These are phyloP conservation scores for Octodon degus DNA, from an alignment of 2,113 vertebrate genomes.

Conservation along the genomic window DNA sequence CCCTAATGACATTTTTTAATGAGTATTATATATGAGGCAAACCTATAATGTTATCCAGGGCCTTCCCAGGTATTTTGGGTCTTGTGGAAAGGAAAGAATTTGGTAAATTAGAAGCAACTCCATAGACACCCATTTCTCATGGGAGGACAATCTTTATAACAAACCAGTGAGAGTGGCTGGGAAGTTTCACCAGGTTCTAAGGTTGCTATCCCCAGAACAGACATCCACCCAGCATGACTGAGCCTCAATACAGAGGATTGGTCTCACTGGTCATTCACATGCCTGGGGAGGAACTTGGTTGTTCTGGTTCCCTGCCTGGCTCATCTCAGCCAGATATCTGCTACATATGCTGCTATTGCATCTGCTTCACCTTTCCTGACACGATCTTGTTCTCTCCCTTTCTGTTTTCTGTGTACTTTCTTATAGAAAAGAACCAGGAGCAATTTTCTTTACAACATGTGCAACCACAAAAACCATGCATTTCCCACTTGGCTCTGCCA, in stretches of 20 bases:
- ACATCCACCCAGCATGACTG: not conserved
- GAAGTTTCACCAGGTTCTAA: conserved; percentile 55
- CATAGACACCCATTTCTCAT: not conserved
- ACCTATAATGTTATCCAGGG: not conserved
- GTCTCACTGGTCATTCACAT: conserved; percentile 47
- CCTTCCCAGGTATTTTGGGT: conserved; percentile 6
- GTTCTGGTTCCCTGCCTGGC: not conserved
- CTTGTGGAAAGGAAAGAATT: conserved; percentile 43
- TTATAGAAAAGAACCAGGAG: conserved; percentile 67
- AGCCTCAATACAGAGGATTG: conserved; percentile 13
- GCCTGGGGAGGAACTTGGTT: conserved; percentile 49
- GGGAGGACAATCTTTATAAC: not conserved
- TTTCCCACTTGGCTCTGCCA: conserved; percentile 68
- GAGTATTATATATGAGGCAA: not conserved
- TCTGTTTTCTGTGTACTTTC: conserved; percentile 43
- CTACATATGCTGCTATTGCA: conserved; percentile 43
- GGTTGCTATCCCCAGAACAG: not conserved
- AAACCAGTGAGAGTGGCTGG: not conserved
- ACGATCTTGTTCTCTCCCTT: conserved; percentile 44
- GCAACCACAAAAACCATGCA: conserved; percentile 71
- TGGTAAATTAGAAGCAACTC: conserved; percentile 11
- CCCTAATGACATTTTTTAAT: not conserved
- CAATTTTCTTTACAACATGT: conserved; percentile 76
- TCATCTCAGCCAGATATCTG: conserved; percentile 70
- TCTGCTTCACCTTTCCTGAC: conserved; percentile 74